Percentiles rank a stretch among this genome's conserved stretches.
Conservation (phyloP, 1,140 invertebrate species). For the Sitobion miscanthi region DNA sequence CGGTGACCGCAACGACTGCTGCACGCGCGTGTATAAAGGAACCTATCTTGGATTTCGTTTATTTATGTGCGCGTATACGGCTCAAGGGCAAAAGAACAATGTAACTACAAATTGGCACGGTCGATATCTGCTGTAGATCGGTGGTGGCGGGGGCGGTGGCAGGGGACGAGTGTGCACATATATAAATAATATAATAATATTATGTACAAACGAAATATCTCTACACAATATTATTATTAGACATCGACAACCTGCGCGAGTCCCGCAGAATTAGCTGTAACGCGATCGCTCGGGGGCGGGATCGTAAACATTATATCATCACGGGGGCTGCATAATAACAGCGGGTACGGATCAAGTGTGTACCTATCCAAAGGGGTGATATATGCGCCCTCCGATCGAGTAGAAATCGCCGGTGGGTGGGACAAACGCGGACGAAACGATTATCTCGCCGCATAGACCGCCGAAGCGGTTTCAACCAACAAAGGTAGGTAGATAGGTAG, state of each 20-base stretch:
- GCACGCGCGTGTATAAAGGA: neutral
- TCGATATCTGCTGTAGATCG: neutral
- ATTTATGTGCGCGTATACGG: constrained; percentile 7
- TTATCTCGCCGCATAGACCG: neutral
- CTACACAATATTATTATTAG: neutral
- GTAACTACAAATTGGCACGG: constrained; percentile 28
- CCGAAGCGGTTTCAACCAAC: neutral
- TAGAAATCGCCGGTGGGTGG: neutral
- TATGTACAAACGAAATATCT: neutral
- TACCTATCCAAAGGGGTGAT: neutral
- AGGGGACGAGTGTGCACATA: neutral
- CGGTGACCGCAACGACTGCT: neutral
- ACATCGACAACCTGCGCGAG: neutral
- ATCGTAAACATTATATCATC: neutral
- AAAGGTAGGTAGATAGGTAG: neutral
- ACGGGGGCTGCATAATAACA: neutral
- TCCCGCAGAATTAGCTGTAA: neutral
- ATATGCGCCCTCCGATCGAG: neutral
- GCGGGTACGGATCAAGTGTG: neutral
- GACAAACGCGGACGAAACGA: neutral
- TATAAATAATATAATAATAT: neutral
- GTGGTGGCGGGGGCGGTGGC: too few species aligned
- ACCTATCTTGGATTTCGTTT: constrained; percentile 24
- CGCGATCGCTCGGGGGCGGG: neutral
- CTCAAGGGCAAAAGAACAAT: constrained; percentile 47